A percentile compares a stretch with the other conserved stretches of the same genome.
Conservation (phyloP, 2,113 vertebrate species). For the Sebastes fasciatus region DNA sequence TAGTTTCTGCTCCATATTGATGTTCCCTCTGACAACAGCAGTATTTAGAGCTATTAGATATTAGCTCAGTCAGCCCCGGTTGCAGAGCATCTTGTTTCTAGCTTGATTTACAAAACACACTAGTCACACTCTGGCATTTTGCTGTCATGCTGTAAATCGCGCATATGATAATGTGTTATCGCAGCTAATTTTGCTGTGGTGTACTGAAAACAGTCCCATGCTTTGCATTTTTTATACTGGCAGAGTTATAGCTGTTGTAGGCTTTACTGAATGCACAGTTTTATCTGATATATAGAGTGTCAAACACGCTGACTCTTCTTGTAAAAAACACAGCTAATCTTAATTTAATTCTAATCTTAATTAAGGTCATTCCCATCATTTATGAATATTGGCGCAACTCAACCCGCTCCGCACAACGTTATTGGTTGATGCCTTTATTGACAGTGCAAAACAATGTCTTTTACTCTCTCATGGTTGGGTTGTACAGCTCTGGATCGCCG, state of each 20-base stretch:
- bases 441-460: too few relatives aligned
- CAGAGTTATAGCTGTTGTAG: background rate
- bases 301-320: constrained; percentile 1
- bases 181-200: constrained; percentile 5
- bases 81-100: constrained; percentile 25
- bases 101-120: constrained; percentile 42
- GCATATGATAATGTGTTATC: constrained; percentile 28
- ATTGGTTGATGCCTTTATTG: too few relatives aligned
- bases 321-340: background rate
- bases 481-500: too few relatives aligned
- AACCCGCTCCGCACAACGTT: too few relatives aligned
- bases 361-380: too few relatives aligned
- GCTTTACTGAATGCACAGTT: constrained; percentile 7
- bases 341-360: too few relatives aligned
- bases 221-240: constrained; percentile 6
- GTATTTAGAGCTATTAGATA: constrained; percentile 44
- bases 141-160: constrained; percentile 22
- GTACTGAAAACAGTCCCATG: background rate
- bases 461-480: too few relatives aligned
- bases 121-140: constrained; percentile 8
- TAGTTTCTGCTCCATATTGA: constrained; percentile 38
- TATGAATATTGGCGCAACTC: too few relatives aligned
- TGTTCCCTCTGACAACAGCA: constrained; percentile 43
- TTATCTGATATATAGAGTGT: background rate
- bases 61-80: constrained; percentile 37